These are phyloP conservation scores for Calyptommatus sinebrachiatus DNA, from an alignment of 2,113 vertebrate genomes.

Conservation along the genomic window DNA sequence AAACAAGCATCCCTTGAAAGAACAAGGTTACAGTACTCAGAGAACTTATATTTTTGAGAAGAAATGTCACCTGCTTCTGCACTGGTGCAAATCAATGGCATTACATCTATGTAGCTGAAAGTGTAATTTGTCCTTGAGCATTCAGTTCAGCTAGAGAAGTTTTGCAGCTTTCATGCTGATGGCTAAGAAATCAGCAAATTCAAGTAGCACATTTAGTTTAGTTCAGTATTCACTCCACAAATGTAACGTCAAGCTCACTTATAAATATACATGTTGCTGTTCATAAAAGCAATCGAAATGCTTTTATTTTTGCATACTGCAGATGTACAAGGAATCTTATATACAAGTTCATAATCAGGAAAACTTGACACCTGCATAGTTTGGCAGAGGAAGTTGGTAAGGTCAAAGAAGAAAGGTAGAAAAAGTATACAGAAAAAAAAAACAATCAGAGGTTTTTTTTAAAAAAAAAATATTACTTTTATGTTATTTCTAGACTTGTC, in stretches of 20 bases:
- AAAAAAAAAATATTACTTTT: neutral
- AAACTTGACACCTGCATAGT: neutral
- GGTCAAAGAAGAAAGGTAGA: neutral
- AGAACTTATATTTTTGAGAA: conserved; percentile 42
- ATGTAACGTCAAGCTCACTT: conserved; percentile 35
- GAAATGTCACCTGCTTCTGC: conserved; percentile 44
- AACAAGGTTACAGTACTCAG: conserved; percentile 49
- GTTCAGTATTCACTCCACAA: conserved; percentile 52
- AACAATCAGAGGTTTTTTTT: neutral
- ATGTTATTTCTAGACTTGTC: neutral
- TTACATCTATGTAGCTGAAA: conserved; percentile 52
- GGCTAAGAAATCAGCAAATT: conserved; percentile 49
- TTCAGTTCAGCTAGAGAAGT: conserved; percentile 56
- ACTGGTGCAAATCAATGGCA: conserved; percentile 55
- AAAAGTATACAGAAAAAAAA: neutral
- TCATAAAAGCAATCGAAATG: conserved; percentile 41
- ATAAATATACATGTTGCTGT: conserved; percentile 54
- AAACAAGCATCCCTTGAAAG: conserved; percentile 45
- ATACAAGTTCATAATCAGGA: conserved; percentile 25
- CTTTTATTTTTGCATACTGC: conserved; percentile 24
- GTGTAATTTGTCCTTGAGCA: conserved; percentile 56
- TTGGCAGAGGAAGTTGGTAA: neutral
- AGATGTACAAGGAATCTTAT: conserved; percentile 13
- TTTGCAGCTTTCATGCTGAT: conserved; percentile 55
- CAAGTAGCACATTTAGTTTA: conserved; percentile 35